phyloP scores from a whole-genome alignment of 2,888 invertebrate species.

The Calliscelio sp. region DNA sequence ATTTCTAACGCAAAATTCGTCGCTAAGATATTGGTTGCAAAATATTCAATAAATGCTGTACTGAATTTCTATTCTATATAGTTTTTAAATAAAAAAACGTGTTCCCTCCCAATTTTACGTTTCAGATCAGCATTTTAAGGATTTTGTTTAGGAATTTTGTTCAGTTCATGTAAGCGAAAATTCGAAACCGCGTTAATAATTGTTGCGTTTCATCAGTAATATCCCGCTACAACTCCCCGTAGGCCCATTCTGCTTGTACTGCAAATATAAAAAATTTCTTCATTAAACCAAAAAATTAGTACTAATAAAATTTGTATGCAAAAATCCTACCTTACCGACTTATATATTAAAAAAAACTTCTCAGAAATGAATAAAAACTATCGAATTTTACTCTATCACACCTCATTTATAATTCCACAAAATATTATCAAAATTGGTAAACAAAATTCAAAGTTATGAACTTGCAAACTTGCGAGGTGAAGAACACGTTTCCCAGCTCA shows the following conservation, averaged over 20 bases:
- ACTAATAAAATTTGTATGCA: neutral
- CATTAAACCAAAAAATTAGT: conserved; percentile 21
- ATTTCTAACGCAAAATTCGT: conserved; percentile 37
- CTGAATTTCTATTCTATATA: neutral
- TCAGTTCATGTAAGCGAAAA: conserved; percentile 29
- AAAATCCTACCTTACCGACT: conserved; percentile 20
- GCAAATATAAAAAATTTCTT: neutral
- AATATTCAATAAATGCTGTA: conserved; percentile 25
- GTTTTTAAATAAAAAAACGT: neutral
- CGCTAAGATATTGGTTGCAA: conserved; percentile 44
- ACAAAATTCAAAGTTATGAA: no score
- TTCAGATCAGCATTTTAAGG: conserved; percentile 38
- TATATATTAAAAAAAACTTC: neutral
- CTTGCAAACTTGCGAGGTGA: no score
- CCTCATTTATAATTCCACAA: no score
- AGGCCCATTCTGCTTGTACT: conserved; percentile 63
- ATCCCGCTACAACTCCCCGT: conserved; percentile 46
- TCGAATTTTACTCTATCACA: no score
- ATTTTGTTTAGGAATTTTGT: conserved; percentile 12
- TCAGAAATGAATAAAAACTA: neutral
- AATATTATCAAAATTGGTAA: no score
- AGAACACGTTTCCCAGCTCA: no score
- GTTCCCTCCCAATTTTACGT: neutral
- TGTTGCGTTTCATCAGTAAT: conserved; percentile 10
- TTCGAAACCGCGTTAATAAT: conserved; percentile 32